phyloP scores from a whole-genome alignment of 2,113 vertebrate genomes.

The Saguinus midas region DNA sequence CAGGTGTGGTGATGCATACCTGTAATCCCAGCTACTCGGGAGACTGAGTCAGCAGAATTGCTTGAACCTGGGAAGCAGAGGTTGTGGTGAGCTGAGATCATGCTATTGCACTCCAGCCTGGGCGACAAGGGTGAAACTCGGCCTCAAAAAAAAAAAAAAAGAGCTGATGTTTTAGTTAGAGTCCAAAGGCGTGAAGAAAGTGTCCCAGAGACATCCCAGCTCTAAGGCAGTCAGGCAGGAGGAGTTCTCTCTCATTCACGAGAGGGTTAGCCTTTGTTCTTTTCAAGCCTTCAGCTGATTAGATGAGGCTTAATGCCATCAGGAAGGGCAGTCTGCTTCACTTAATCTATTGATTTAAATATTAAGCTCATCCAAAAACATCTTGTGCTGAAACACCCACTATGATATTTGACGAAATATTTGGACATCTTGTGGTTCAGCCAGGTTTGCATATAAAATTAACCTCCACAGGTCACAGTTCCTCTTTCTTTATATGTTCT shows the following conservation, averaged over 20 bases:
- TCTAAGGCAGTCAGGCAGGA: not conserved
- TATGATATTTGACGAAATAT: not conserved
- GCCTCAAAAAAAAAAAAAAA: not conserved
- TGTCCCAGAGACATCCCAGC: not conserved
- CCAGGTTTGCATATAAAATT: not conserved
- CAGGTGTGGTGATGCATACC: no score
- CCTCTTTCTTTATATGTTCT: not conserved
- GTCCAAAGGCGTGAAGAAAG: not conserved
- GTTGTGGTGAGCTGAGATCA: no score
- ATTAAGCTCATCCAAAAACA: not conserved
- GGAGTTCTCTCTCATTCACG: not conserved
- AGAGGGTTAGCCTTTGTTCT: not conserved
- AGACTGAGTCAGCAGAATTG: no score
- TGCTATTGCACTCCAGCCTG: no score
- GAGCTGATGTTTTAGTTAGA: not conserved
- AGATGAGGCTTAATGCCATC: not conserved
- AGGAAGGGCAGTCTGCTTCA: not conserved
- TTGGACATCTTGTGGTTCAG: not conserved
- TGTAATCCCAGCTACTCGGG: no score
- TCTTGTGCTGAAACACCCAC: not conserved
- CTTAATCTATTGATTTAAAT: not conserved
- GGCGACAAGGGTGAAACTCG: no score
- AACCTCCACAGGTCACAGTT: not conserved
- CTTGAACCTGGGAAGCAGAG: no score
- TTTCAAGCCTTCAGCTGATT: not conserved